These are phyloP conservation scores for Mesorhabditis spiculigera DNA, from an alignment of 2,888 invertebrate genomes.

Conservation along the genomic window DNA sequence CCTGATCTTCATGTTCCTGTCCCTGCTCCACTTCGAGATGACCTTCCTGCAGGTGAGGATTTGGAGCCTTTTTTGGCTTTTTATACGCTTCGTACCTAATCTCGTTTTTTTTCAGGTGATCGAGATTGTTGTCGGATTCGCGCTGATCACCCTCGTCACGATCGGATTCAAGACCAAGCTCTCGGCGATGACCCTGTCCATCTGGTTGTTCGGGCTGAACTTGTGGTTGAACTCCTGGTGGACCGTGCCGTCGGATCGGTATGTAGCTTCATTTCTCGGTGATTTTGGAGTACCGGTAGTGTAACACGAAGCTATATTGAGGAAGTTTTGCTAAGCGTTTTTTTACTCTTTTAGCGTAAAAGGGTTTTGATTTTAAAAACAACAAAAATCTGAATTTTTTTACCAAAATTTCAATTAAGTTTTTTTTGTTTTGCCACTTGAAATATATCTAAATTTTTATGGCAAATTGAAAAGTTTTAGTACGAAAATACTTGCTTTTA, in stretches of 20 bases:
- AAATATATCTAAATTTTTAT: too few species aligned
- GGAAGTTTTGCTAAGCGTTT: too few species aligned
- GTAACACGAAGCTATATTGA: too few species aligned
- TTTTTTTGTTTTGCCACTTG: too few species aligned
- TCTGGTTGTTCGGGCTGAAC: conserved; percentile 80
- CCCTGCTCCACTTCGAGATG: conserved; percentile 86
- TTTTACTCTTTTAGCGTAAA: too few species aligned
- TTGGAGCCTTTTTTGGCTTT: neutral
- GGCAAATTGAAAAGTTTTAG: too few species aligned
- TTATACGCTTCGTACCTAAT: neutral
- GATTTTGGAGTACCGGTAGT: neutral
- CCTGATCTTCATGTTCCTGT: conserved; percentile 97
- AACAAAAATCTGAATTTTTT: too few species aligned
- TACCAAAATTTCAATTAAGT: too few species aligned
- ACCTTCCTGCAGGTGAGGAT: conserved; percentile 71
- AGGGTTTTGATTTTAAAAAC: too few species aligned
- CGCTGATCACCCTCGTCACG: conserved; percentile 89
- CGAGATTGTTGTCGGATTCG: conserved; percentile 83
- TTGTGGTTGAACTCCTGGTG: conserved; percentile 93
- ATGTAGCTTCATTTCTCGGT: neutral
- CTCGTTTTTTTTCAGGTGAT: conserved; percentile 28
- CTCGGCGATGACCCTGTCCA: conserved; percentile 86
- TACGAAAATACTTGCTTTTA: too few species aligned
- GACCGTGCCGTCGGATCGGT: neutral
- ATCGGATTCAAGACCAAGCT: conserved; percentile 98